These are phyloP conservation scores for Phoxinus dragarum DNA, from an alignment of 2,797 vertebrate genomes.

Conservation along the genomic window DNA sequence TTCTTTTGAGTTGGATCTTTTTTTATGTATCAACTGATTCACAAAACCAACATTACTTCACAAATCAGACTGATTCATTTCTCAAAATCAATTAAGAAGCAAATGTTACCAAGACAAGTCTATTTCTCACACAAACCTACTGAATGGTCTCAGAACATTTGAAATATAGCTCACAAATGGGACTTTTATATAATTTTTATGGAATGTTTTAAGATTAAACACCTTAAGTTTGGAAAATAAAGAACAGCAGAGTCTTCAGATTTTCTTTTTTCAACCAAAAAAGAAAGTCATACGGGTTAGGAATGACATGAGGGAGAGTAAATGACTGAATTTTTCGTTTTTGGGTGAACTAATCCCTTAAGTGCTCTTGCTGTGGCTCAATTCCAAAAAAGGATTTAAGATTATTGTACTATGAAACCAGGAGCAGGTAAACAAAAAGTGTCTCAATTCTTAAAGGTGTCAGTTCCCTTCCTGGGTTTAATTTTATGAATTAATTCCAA, in stretches of 20 bases:
- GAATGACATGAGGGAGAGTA: conserved; percentile 12
- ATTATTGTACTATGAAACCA: conserved; percentile 27
- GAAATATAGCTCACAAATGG: not conserved
- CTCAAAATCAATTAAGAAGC: too few species aligned
- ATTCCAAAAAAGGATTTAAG: conserved; percentile 29
- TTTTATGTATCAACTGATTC: not conserved
- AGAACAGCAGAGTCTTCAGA: not conserved
- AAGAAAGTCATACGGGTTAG: not conserved
- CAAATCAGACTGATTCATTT: not conserved
- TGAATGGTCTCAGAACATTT: not conserved
- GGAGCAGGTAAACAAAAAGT: conserved; percentile 19
- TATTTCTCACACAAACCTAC: not conserved
- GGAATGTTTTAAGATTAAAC: not conserved
- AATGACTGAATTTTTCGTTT: not conserved
- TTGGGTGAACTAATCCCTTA: conserved; percentile 29
- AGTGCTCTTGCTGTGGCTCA: not conserved
- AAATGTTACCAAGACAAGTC: not conserved
- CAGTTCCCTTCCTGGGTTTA: not conserved
- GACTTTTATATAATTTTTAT: not conserved
- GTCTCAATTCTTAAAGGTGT: conserved; percentile 8
- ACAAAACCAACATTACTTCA: not conserved
- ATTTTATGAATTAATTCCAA: conserved; percentile 10
- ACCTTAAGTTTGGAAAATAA: not conserved
- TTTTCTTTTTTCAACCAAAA: conserved; percentile 8
- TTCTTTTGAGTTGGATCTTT: not conserved